Base-by-base conservation (phyloP, 64 coral and sea anemone species). In the Anthopleura sola region DNA sequence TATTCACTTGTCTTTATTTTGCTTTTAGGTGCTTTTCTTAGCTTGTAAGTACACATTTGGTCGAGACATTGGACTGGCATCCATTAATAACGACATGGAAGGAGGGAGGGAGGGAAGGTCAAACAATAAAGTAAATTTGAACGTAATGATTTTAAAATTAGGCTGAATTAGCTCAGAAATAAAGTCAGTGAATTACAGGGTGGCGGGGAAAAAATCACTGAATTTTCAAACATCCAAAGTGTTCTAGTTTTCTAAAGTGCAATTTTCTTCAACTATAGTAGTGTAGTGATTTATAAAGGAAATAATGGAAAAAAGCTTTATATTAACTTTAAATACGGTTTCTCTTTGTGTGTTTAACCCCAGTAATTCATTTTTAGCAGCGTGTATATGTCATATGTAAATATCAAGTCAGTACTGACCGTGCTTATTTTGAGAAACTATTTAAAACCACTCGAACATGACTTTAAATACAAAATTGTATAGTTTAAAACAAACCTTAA, bases 211-310 rank as follows among this genome's bases (percentile, higher is more conserved):
- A 58, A 20, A 71, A 71, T 66, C 60, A 26, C 66, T 32, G 24
- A 31, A 34, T 71, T 71, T 34, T 71, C 66, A 29, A 71, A 71
- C 9, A 71, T 34, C 26, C 3, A 71, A 71, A 71, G 66, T 71
- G 66, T 71, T 71, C 66, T 71, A 71, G 66, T 71, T 71, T 71
- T 71, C 66, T 71, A 71, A 71, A 71, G 66, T 71, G 29, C n/a
- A 33, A 34, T 71, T 71, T 71, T 71, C 66, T 71, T 71, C 66
- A 32, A 33, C 1, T 71, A 16, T 71, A 71, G 66, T 3, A 71
- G 29, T 71, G 29, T 71, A 71, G 66, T 71, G 66, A 71, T 71
- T 71, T 71, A 71, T 71, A 71, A 71, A 34, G 24, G 26, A 71
- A 71, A 33, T 32, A 71, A 71, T 71, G 13, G 66, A 71, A 31